Conservation (phyloP, 2,113 vertebrate species). For the Castor canadensis region DNA sequence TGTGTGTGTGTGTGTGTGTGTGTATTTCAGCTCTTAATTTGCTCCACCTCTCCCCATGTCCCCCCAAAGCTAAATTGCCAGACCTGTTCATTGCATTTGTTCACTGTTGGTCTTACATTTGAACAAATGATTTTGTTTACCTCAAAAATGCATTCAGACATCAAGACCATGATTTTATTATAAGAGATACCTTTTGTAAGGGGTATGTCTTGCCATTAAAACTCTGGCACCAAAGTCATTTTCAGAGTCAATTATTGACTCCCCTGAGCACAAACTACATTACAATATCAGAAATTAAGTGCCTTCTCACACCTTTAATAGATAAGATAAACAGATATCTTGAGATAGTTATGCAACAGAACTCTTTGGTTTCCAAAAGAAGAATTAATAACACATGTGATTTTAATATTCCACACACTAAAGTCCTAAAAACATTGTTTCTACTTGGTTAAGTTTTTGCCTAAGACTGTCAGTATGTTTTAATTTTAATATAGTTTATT, state of each 20-base stretch:
- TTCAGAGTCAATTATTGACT: slow-evolving; percentile 19
- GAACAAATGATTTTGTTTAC: slow-evolving; percentile 39
- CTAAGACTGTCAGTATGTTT: slow-evolving; percentile 83
- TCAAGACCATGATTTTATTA: slow-evolving; percentile 1
- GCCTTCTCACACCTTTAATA: neutral
- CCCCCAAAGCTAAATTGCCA: neutral
- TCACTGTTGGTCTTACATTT: neutral
- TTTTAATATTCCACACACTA: slow-evolving; percentile 84
- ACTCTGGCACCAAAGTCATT: neutral
- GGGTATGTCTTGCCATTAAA: neutral
- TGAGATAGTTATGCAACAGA: slow-evolving; percentile 77
- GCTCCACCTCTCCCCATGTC: neutral
- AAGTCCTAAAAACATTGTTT: slow-evolving; percentile 80
- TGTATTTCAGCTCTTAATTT: neutral
- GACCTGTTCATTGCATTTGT: neutral
- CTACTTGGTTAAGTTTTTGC: slow-evolving; percentile 81
- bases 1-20: neutral
- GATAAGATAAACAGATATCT: slow-evolving; percentile 72
- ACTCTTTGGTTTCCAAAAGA: slow-evolving; percentile 80
- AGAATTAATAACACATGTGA: slow-evolving; percentile 85
- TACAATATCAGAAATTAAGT: neutral
- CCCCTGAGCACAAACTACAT: neutral
- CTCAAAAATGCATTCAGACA: neutral
- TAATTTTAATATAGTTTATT: slow-evolving; percentile 84
- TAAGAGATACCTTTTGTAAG: neutral